phyloP scores from a whole-genome alignment of 37 sponge, comb jelly and placozoan species.

The Ianthella basta region DNA sequence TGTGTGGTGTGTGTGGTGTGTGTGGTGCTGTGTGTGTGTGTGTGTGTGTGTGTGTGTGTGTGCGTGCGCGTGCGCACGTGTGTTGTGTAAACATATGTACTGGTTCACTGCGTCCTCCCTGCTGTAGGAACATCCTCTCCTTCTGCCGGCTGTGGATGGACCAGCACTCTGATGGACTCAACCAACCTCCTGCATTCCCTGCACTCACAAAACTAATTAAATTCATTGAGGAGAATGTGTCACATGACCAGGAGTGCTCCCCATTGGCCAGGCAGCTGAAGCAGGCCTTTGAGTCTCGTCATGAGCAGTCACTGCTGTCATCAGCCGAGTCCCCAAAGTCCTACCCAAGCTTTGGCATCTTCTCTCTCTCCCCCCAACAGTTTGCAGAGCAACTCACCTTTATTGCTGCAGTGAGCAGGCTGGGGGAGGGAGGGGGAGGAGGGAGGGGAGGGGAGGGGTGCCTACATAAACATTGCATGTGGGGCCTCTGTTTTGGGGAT shows the following conservation, averaged over 20 bases:
- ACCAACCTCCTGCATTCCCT: constrained; percentile 15
- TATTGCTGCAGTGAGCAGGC: constrained; percentile 60
- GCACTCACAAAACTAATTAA: constrained; percentile 22
- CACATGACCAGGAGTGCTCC: constrained; percentile 4
- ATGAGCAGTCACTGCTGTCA: background rate
- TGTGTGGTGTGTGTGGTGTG: too few relatives aligned
- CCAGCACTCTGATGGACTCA: constrained; percentile 46
- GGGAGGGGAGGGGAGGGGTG: background rate
- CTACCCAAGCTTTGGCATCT: constrained; percentile 28
- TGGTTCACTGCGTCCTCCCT: background rate
- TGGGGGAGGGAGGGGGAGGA: background rate
- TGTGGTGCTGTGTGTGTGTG: background rate
- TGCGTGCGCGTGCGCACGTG: background rate
- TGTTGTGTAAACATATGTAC: background rate
- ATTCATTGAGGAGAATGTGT: background rate
- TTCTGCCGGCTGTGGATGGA: constrained; percentile 80
- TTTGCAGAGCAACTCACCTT: constrained; percentile 61
- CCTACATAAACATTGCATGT: background rate
- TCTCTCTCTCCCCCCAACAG: constrained; percentile 42
- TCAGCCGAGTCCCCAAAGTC: background rate
- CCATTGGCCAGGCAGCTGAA: background rate
- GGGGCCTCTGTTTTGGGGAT: background rate
- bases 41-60: background rate
- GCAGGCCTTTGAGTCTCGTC: background rate
- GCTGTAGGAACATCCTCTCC: constrained; percentile 34